These are phyloP conservation scores for Tragelaphus imberbis DNA, from an alignment of 2,113 vertebrate species.

Conservation along the genomic window DNA sequence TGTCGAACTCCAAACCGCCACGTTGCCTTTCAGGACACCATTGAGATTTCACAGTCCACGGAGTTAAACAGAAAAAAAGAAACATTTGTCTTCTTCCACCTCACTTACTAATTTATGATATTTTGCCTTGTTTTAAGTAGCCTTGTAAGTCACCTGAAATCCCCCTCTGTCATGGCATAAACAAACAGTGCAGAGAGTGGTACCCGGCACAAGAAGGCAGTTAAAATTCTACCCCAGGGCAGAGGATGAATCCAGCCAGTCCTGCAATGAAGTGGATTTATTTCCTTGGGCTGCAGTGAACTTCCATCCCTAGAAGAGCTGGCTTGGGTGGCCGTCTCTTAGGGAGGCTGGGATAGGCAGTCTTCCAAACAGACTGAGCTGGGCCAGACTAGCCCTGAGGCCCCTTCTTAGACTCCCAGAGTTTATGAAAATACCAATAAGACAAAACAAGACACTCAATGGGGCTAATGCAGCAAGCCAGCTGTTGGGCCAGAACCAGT, in stretches of 20 bases:
- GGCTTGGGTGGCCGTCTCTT: constrained; percentile 7
- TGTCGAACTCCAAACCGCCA: background rate
- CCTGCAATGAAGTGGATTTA: background rate
- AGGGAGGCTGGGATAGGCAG: background rate
- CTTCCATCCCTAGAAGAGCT: constrained; percentile 17
- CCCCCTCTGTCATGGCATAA: constrained; percentile 9
- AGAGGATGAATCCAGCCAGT: background rate
- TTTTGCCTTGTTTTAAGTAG: constrained; percentile 41
- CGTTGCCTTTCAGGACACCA: background rate
- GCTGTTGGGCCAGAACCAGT: background rate
- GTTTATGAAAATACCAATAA: background rate
- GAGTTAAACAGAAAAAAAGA: background rate
- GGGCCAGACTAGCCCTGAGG: background rate
- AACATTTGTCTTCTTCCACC: background rate
- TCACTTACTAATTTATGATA: constrained; percentile 34
- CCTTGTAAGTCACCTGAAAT: constrained; percentile 39
- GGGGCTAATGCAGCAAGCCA: background rate
- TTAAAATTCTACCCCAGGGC: background rate
- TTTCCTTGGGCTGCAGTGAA: background rate
- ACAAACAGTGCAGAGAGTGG: background rate
- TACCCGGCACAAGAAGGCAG: background rate
- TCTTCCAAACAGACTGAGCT: background rate
- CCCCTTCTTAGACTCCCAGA: background rate
- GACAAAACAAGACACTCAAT: background rate
- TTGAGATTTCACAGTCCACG: background rate